A percentile compares a stretch with the other conserved stretches of the same genome.
phyloP scores from a whole-genome alignment of 2,888 invertebrate species.

The Caenorhabditis panamensis region DNA sequence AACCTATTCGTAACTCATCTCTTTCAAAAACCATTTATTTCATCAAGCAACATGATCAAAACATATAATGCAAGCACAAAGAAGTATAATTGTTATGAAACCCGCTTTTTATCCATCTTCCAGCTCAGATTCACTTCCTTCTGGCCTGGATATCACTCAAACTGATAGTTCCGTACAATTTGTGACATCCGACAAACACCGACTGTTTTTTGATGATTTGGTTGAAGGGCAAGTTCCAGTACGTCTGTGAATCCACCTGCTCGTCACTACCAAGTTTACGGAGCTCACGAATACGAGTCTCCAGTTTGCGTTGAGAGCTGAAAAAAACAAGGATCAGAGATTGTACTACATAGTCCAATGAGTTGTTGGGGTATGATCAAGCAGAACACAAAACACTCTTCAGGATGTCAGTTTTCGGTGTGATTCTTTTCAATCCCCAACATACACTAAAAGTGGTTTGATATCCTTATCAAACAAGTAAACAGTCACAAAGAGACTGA shows the following conservation, averaged over 20 bases:
- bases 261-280: conserved; percentile 57
- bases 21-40: too few relatives aligned
- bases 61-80: background rate
- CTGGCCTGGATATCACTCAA: conserved; percentile 57
- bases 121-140: conserved; percentile 6
- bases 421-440: conserved; percentile 10
- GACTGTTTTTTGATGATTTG: conserved; percentile 69
- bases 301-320: conserved; percentile 70
- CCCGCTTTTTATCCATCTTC: conserved; percentile 30
- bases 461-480: conserved; percentile 79
- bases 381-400: too few relatives aligned
- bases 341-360: background rate
- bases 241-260: conserved; percentile 65
- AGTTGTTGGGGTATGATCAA: too few relatives aligned
- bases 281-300: conserved; percentile 62
- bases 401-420: too few relatives aligned
- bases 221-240: conserved; percentile 73
- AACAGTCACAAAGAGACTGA: conserved; percentile 71
- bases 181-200: conserved; percentile 69
- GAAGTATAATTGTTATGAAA: background rate
- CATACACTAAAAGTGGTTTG: conserved; percentile 63
- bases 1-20: background rate
- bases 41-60: too few relatives aligned
- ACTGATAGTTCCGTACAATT: conserved; percentile 70
- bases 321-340: conserved; percentile 11